phyloP scores from a whole-genome alignment of 2,888 invertebrate genomes.

The Digitonthophagus gazella region DNA sequence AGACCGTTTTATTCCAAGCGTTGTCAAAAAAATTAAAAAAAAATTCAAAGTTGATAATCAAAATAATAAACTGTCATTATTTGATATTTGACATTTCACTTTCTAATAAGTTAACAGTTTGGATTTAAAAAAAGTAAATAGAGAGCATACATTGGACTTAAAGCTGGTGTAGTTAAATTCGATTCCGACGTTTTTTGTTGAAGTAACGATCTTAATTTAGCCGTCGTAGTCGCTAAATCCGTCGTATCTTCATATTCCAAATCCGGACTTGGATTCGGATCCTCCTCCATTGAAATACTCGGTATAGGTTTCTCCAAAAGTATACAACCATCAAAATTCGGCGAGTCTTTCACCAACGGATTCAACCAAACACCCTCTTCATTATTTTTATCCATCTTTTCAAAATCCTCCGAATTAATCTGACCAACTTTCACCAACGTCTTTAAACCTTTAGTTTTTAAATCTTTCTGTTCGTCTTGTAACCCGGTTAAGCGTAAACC shows the following conservation, averaged over 20 bases:
- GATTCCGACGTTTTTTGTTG: slow-evolving; percentile 57
- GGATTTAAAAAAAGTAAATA: slow-evolving; percentile 1
- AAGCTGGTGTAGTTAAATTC: slow-evolving; percentile 44
- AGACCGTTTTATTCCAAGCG: too few species aligned
- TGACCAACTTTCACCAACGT: slow-evolving; percentile 34
- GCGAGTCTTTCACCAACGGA: slow-evolving; percentile 43
- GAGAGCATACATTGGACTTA: slow-evolving; percentile 48
- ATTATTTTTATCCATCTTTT: slow-evolving; percentile 1
- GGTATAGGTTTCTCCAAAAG: slow-evolving; percentile 36
- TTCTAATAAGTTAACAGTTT: too few species aligned
- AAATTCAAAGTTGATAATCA: too few species aligned
- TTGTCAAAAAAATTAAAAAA: too few species aligned
- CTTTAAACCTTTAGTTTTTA: too few species aligned
- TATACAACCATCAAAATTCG: slow-evolving; percentile 44
- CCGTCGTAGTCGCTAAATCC: slow-evolving; percentile 70
- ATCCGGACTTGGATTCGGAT: slow-evolving; percentile 48
- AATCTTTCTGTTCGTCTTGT: slow-evolving; percentile 52
- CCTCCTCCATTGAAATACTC: slow-evolving; percentile 32
- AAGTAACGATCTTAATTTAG: slow-evolving; percentile 63
- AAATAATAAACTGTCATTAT: too few species aligned
- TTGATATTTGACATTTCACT: too few species aligned
- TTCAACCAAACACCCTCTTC: slow-evolving; percentile 47
- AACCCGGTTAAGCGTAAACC: slow-evolving; percentile 60
- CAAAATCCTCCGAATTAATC: slow-evolving; percentile 31
- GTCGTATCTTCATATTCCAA: slow-evolving; percentile 72